A percentile compares a stretch with the other conserved stretches of the same genome.
These are phyloP conservation scores for Myripristis jacobus DNA, from an alignment of 2,797 vertebrate genomes.

Conservation along the genomic window DNA sequence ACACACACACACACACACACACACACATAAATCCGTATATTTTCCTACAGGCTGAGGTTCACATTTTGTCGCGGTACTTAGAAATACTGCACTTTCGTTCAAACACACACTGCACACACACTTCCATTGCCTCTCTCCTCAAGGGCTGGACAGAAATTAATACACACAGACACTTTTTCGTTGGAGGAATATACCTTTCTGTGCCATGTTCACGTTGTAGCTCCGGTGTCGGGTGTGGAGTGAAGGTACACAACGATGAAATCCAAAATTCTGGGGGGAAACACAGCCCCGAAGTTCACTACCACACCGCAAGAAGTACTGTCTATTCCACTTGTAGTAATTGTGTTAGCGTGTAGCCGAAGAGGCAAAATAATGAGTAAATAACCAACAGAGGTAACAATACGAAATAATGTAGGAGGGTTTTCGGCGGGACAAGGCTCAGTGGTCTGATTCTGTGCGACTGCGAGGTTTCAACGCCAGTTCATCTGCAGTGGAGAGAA, in stretches of 20 bases:
- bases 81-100: neutral
- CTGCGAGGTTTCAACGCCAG: neutral
- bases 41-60: too few species aligned
- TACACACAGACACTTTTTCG: neutral
- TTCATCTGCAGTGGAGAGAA: neutral
- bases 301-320: neutral
- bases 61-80: neutral
- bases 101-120: neutral
- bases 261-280: neutral
- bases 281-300: neutral
- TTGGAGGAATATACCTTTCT: neutral
- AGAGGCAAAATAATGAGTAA: neutral
- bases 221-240: neutral
- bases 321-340: neutral
- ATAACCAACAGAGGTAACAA: neutral
- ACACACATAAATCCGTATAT: neutral
- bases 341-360: neutral
- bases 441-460: neutral
- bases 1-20: neutral
- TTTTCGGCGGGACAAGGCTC: neutral
- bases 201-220: neutral
- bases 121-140: conserved; percentile 23
- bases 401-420: neutral
- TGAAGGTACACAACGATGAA: neutral
- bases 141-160: conserved; percentile 31